Evolutionary conservation across 1,140 invertebrate species (phyloP).

Genomic region (Aphelinus certus): DNA sequence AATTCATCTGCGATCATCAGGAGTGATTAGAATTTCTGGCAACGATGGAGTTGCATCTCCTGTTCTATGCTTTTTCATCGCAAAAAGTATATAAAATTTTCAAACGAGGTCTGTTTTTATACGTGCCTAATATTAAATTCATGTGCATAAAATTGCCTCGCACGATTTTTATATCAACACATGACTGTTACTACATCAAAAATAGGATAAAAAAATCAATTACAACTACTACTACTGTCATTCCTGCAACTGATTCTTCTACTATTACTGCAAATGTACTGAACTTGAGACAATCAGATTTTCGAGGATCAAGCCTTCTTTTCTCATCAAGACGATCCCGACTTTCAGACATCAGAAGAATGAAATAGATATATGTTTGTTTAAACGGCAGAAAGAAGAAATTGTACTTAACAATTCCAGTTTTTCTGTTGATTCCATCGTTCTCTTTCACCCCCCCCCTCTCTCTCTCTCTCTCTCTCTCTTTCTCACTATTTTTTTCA

Average conservation of each 20-base stretch:
- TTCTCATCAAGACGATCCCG: neutral
- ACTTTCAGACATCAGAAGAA: no score
- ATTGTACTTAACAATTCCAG: conserved; percentile 26
- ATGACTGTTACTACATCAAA: neutral
- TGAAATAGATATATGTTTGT: neutral
- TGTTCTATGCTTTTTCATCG: conserved; percentile 8
- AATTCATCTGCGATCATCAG: no score
- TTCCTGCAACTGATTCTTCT: neutral
- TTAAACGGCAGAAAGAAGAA: neutral
- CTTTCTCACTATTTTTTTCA: neutral
- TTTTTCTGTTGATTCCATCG: neutral
- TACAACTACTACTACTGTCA: conserved; percentile 11
- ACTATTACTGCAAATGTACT: neutral
- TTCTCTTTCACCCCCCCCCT: no score
- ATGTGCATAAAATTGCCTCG: conserved; percentile 4
- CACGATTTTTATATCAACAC: conserved; percentile 5
- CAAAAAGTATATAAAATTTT: conserved; percentile 1
- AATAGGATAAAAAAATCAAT: no score
- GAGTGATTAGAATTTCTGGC: no score
- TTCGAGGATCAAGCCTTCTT: neutral
- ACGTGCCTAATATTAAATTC: conserved; percentile 20
- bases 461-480: neutral
- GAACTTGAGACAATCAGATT: neutral
- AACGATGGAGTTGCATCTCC: neutral
- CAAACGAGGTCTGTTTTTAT: conserved; percentile 17